Conservation (phyloP, 1,140 invertebrate genomes). For the Phenacoccus solenopsis region DNA sequence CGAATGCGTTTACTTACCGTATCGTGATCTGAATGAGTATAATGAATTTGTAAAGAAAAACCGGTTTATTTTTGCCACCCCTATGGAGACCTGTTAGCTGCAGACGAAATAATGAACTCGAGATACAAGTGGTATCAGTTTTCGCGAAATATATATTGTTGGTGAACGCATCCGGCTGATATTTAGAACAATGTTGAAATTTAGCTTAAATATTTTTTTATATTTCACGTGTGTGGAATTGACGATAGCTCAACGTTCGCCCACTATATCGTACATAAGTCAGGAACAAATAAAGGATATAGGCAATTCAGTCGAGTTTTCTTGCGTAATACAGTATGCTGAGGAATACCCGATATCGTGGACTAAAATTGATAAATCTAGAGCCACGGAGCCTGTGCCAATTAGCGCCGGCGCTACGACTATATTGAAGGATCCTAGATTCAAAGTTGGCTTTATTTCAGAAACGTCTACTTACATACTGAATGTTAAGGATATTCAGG, state of each 20-base stretch:
- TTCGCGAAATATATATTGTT: no score
- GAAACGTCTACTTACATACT: slow-evolving; percentile 48
- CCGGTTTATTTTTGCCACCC: no score
- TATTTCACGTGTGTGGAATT: no score
- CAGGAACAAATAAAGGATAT: slow-evolving; percentile 86
- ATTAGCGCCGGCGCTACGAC: slow-evolving; percentile 67
- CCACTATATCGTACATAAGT: slow-evolving; percentile 81
- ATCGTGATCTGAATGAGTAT: no score
- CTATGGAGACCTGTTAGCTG: no score
- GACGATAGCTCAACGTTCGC: slow-evolving; percentile 50
- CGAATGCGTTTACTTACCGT: no score
- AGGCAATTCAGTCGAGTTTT: slow-evolving; percentile 70
- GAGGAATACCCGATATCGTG: slow-evolving; percentile 73
- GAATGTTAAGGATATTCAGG: slow-evolving; percentile 77
- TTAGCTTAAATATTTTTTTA: no score
- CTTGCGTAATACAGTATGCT: slow-evolving; percentile 79
- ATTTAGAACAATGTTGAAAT: no score
- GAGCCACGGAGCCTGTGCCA: slow-evolving; percentile 45
- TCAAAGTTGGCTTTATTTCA: slow-evolving; percentile 62
- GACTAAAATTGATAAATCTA: slow-evolving; percentile 49
- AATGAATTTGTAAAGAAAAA: no score
- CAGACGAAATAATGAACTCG: no score
- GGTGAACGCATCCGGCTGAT: no score
- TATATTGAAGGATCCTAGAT: slow-evolving; percentile 74
- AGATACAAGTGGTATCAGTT: no score